phyloP scores from a whole-genome alignment of 2,888 invertebrate genomes.

The Drosophila kambysellisi region DNA sequence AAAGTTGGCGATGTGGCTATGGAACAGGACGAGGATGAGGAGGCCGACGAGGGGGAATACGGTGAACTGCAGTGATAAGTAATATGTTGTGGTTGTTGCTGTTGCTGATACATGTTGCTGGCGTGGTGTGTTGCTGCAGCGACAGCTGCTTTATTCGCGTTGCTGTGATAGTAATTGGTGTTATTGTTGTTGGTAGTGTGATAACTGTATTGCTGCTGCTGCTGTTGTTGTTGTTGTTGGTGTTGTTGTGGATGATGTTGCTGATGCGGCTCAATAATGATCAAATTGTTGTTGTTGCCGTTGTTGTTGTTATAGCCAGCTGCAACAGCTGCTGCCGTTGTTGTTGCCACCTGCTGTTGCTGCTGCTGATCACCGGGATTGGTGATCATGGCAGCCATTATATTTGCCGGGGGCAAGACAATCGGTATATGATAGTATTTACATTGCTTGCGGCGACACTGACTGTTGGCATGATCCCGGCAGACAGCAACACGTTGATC shows the following conservation, averaged over 20 bases:
- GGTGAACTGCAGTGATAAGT: conserved; percentile 79
- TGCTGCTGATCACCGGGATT: conserved; percentile 74
- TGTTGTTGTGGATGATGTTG: conserved; percentile 74
- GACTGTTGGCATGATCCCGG: conserved; percentile 97
- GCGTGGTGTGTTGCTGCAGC: conserved; percentile 50
- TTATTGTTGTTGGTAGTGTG: conserved; percentile 53
- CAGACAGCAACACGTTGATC: conserved; percentile 98
- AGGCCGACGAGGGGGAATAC: conserved; percentile 81
- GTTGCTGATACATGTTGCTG: conserved; percentile 67
- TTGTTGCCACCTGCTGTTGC: conserved; percentile 44
- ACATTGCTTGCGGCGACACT: conserved; percentile 96
- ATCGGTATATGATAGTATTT: conserved; percentile 99
- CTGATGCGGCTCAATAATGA: conserved; percentile 81
- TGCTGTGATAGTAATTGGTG: conserved; percentile 49
- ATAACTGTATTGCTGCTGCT: conserved; percentile 67
- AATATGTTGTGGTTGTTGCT: conserved; percentile 56
- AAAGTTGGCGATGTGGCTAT: conserved; percentile 81
- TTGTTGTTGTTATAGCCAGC: conserved; percentile 61
- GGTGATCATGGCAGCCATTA: conserved; percentile 88
- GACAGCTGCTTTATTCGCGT: conserved; percentile 40
- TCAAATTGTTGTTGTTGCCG: conserved; percentile 76
- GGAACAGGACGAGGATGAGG: conserved; percentile 83
- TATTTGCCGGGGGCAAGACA: conserved; percentile 93
- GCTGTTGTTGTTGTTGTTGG: conserved; percentile 71
- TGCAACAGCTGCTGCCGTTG: conserved; percentile 82